phyloP scores from a whole-genome alignment of 2,888 invertebrate species.

The Oxytorus armatus region DNA sequence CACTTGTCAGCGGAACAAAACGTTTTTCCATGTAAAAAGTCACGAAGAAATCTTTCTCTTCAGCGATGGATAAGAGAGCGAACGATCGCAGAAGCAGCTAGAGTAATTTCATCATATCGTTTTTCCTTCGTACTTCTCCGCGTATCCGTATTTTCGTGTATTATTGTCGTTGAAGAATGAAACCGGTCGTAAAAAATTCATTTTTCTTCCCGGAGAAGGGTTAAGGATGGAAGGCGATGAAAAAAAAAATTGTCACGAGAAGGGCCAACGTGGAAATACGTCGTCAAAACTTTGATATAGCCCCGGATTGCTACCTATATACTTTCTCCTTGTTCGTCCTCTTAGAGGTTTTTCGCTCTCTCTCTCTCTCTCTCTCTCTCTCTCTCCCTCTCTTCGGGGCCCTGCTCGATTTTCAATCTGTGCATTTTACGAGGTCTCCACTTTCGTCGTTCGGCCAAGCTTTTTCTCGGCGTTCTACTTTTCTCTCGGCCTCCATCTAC shows the following conservation, averaged over 20 bases:
- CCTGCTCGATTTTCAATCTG: slow-evolving; percentile 62
- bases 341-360: slow-evolving; percentile 41
- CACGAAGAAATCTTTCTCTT: slow-evolving; percentile 34
- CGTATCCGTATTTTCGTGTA: slow-evolving; percentile 9
- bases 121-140: neutral
- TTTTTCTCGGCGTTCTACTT: slow-evolving; percentile 54
- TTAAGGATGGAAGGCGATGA: slow-evolving; percentile 9
- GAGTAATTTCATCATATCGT: slow-evolving; percentile 29
- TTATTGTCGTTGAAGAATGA: slow-evolving; percentile 14
- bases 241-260: slow-evolving; percentile 27
- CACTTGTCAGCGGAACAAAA: slow-evolving; percentile 54
- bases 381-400: slow-evolving; percentile 30
- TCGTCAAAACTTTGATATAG: slow-evolving; percentile 61
- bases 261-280: slow-evolving; percentile 51
- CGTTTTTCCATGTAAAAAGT: slow-evolving; percentile 27
- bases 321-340: slow-evolving; percentile 33
- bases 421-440: slow-evolving; percentile 61
- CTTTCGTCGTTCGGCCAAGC: slow-evolving; percentile 59
- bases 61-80: slow-evolving; percentile 1
- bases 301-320: slow-evolving; percentile 23
- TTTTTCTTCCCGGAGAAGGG: slow-evolving; percentile 1
- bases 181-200: slow-evolving; percentile 16
- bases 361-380: slow-evolving; percentile 37
- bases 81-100: slow-evolving; percentile 22
- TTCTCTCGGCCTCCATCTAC: slow-evolving; percentile 38